A percentile compares a stretch with the other conserved stretches of the same genome.
phyloP scores from a whole-genome alignment of 1,140 invertebrate species.

The Zophobas morio region DNA sequence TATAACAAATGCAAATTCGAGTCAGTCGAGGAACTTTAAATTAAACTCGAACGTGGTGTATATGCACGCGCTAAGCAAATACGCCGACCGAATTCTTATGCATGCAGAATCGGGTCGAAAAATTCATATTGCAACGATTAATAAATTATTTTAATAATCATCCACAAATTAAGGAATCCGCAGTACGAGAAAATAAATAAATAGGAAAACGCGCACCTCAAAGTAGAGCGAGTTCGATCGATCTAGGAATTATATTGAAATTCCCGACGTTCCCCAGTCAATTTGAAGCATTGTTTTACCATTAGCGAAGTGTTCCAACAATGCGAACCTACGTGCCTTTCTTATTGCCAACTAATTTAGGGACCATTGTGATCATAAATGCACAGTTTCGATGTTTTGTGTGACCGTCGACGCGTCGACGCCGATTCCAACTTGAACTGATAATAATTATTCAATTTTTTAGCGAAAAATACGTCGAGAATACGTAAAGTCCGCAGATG shows the following conservation, averaged over 20 bases:
- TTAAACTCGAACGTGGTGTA: slow-evolving; percentile 28
- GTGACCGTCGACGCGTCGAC: background rate
- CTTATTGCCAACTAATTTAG: slow-evolving; percentile 47
- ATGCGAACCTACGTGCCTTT: slow-evolving; percentile 42
- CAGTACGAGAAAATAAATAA: slow-evolving; percentile 28
- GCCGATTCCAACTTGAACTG: no score
- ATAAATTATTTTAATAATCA: background rate
- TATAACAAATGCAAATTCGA: slow-evolving; percentile 38
- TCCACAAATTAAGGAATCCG: slow-evolving; percentile 15
- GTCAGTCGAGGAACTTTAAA: slow-evolving; percentile 30
- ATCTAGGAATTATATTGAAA: slow-evolving; percentile 49
- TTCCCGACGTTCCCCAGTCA: slow-evolving; percentile 43
- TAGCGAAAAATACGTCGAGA: no score
- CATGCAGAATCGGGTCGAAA: background rate
- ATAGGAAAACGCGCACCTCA: slow-evolving; percentile 29
- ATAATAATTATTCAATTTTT: no score
- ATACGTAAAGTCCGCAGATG: no score
- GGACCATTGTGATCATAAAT: slow-evolving; percentile 12
- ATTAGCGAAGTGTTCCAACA: slow-evolving; percentile 44
- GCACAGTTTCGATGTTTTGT: slow-evolving; percentile 1
- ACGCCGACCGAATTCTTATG: background rate
- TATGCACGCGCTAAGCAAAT: slow-evolving; percentile 14
- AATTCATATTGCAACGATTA: slow-evolving; percentile 27
- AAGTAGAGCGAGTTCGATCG: slow-evolving; percentile 33
- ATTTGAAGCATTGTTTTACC: slow-evolving; percentile 50